Base-by-base conservation (phyloP, 2,888 invertebrate genomes). In the Cenopis cana region DNA sequence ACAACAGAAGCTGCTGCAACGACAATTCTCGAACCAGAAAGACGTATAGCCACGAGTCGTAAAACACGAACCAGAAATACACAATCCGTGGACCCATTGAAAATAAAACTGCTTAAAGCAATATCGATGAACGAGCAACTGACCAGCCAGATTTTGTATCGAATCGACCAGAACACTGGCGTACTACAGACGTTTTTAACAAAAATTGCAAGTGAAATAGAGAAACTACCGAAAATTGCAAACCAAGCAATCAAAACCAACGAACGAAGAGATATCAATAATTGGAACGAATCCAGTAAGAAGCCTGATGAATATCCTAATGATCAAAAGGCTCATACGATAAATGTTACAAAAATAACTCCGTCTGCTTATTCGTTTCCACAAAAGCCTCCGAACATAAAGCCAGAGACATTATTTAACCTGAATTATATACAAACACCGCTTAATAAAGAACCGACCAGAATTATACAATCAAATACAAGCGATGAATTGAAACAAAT, bases 81-180 rank as follows among this genome's bases (percentile, higher is more conserved):
- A 29, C 20, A 74, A 4, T 75, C 68, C 55, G 72, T 55, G 1
- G 66, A 78, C 9, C 54, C 66, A 3, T 74, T 76, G 4, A 79
- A 80, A 72, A 73, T 66, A 0, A 80, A 81, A 71, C 76, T 87
- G 2, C 70, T 86, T 1, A 76, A 75, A 0, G 81, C 82, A 0
- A 85, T 89, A 11, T 81, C 86, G 67, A 78, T 79, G 65, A 89
- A 89, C n/a, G 87, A 87, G 2, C 85, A 85, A 20, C 61, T 88
- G 10, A 90, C 90, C 0, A 82, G 82, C 18, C 83, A 85, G 74
- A 88, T 93, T 17, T 72, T 93, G 18, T 81, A 80, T n/a, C 89
- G 88, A 74, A 87, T 92, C 0, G 87, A 90, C 46, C 81, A 74
- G 68, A 92, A 92, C 56, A 91, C 91, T 0, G 82, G 85, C 24